These are phyloP conservation scores for Sebastes itinus DNA, from an alignment of 2,797 vertebrate species.

Conservation along the genomic window DNA sequence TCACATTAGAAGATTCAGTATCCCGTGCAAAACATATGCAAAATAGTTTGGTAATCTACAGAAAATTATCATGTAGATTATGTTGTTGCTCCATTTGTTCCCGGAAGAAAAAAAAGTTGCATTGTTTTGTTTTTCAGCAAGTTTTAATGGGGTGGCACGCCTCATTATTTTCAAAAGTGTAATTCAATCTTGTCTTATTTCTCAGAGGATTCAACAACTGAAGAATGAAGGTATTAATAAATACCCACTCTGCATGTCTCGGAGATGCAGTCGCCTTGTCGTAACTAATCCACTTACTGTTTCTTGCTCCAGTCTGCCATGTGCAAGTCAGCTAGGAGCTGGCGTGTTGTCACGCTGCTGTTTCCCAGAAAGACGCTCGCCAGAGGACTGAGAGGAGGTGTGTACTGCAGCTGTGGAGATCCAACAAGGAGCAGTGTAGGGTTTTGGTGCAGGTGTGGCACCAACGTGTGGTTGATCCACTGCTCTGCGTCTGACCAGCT, in stretches of 20 bases:
- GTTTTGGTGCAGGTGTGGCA: conserved; percentile 76
- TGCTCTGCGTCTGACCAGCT: conserved; percentile 76
- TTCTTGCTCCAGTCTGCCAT: conserved; percentile 47
- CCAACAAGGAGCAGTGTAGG: conserved; percentile 72
- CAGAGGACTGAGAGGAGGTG: not conserved
- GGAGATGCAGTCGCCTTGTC: not conserved
- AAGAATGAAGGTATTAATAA: not conserved
- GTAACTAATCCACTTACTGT: conserved; percentile 59
- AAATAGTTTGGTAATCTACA: not conserved
- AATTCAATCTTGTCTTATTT: not conserved
- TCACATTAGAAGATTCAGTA: not conserved
- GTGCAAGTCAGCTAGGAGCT: conserved; percentile 59
- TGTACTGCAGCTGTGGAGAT: conserved; percentile 64
- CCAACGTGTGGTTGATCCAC: conserved; percentile 76
- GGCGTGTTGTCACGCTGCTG: conserved; percentile 47
- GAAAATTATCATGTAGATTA: not conserved
- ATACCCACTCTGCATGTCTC: not conserved
- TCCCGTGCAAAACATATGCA: not conserved
- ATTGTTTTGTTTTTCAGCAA: not conserved
- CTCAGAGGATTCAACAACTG: not conserved
- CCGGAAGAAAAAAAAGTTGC: not conserved
- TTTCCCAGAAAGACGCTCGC: conserved; percentile 59
- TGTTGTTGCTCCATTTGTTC: not conserved
- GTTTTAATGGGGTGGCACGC: not conserved
- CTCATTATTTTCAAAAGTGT: conserved; percentile 23